phyloP scores from a whole-genome alignment of 2,888 invertebrate species.

The Limnephilus auricula region DNA sequence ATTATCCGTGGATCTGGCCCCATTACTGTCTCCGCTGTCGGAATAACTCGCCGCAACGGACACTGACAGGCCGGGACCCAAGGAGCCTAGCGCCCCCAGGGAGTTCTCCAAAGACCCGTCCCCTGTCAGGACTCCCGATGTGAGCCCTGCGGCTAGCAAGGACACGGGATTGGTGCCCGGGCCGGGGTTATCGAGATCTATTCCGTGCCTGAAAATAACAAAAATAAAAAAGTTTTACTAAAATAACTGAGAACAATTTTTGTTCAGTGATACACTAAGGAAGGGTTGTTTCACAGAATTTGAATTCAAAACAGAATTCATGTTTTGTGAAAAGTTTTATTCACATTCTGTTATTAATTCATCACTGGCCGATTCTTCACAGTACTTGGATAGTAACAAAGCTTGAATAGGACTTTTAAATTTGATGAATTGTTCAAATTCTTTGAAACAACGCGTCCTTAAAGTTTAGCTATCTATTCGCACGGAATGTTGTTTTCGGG shows the following conservation, averaged over 20 bases:
- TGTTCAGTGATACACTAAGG: background rate
- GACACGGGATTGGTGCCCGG: slow-evolving; percentile 88
- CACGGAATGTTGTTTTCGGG: background rate
- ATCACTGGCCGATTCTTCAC: too few species aligned
- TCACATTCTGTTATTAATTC: too few species aligned
- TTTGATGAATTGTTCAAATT: too few species aligned
- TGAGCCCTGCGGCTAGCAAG: slow-evolving; percentile 83
- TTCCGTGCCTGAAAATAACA: slow-evolving; percentile 83
- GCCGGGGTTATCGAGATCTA: slow-evolving; percentile 93
- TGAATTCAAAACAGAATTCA: too few species aligned
- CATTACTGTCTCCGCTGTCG: slow-evolving; percentile 90
- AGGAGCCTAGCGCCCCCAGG: slow-evolving; percentile 76
- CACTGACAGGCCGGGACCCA: slow-evolving; percentile 82
- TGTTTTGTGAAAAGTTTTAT: too few species aligned
- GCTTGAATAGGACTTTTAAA: too few species aligned
- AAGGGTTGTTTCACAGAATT: too few species aligned
- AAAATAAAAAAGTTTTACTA: background rate
- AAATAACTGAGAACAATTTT: background rate
- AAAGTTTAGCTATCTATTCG: background rate
- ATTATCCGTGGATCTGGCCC: slow-evolving; percentile 89
- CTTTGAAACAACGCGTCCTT: background rate
- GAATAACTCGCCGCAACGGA: slow-evolving; percentile 86
- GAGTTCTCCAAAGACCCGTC: slow-evolving; percentile 78
- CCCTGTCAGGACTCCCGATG: slow-evolving; percentile 77
- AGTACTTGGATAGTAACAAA: too few species aligned